phyloP scores from a whole-genome alignment of 2,888 invertebrate genomes.

The Caenorhabditis sinica region DNA sequence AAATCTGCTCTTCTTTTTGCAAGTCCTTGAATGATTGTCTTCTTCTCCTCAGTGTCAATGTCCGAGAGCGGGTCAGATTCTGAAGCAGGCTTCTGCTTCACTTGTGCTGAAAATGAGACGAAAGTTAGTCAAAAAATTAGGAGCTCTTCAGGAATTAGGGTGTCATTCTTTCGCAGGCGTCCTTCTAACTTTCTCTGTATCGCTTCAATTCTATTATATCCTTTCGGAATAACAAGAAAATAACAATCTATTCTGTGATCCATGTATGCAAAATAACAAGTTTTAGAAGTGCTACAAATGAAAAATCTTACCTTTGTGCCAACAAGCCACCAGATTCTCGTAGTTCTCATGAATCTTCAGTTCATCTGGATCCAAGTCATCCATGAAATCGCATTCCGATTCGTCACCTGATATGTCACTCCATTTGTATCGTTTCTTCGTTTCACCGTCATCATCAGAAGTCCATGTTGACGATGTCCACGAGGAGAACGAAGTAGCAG shows the following conservation, averaged over 20 bases:
- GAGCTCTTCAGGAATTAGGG: conserved; percentile 94
- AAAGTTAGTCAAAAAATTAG: conserved; percentile 85
- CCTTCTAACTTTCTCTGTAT: conserved; percentile 95
- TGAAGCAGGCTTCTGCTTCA: not conserved
- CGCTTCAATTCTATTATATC: conserved; percentile 78
- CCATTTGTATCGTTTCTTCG: conserved; percentile 16
- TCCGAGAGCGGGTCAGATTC: conserved; percentile 16
- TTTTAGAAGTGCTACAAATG: no score
- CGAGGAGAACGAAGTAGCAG: conserved; percentile 27
- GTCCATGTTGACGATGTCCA: conserved; percentile 30
- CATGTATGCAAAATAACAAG: no score
- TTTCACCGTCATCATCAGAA: conserved; percentile 6
- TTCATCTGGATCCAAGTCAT: conserved; percentile 11
- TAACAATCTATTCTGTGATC: no score
- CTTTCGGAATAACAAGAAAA: not conserved
- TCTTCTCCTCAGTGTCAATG: conserved; percentile 25
- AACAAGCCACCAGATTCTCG: not conserved
- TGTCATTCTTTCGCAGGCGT: conserved; percentile 95
- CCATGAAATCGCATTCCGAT: conserved; percentile 8
- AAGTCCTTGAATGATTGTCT: not conserved
- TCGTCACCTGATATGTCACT: conserved; percentile 19
- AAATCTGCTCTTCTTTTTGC: not conserved
- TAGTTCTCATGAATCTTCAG: not conserved
- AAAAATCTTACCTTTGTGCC: conserved; percentile 3
- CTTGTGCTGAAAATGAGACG: no score